Percentiles rank a stretch among this genome's conserved stretches.
Conservation (phyloP, 2,113 vertebrate species). For the Arenaria interpres region DNA sequence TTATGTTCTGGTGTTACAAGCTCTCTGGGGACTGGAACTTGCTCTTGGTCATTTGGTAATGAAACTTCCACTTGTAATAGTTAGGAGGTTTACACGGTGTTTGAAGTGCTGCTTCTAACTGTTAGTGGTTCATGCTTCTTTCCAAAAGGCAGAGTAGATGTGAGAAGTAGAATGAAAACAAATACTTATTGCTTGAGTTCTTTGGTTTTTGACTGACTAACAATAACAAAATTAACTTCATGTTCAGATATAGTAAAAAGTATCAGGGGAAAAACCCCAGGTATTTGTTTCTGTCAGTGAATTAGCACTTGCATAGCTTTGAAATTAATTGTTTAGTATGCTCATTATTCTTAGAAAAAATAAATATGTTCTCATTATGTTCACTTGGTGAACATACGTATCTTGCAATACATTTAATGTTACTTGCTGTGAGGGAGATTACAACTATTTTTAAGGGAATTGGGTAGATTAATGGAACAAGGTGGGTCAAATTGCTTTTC, state of each 20-base stretch:
- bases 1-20: not conserved
- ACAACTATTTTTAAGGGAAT: conserved; percentile 43
- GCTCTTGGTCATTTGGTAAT: not conserved
- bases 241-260: not conserved
- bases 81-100: not conserved
- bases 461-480: conserved; percentile 59
- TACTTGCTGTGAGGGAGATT: conserved; percentile 61
- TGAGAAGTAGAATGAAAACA: not conserved
- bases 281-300: conserved; percentile 29
- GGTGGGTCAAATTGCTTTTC: conserved; percentile 47
- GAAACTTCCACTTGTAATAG: not conserved
- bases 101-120: not conserved
- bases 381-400: conserved; percentile 55
- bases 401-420: conserved; percentile 18
- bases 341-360: conserved; percentile 58
- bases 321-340: conserved; percentile 56
- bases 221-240: not conserved
- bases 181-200: not conserved
- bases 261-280: not conserved
- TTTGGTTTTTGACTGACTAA: not conserved
- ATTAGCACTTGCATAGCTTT: conserved; percentile 39
- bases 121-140: not conserved
- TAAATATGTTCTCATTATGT: conserved; percentile 39
- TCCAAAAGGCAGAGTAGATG: not conserved
- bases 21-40: not conserved